Evolutionary conservation across 35 echinoderm and acorn worm species (phyloP), one percentile per base, ranked within the genome.

Genomic region (Hemicentrotus pulcherrimus): DNA sequence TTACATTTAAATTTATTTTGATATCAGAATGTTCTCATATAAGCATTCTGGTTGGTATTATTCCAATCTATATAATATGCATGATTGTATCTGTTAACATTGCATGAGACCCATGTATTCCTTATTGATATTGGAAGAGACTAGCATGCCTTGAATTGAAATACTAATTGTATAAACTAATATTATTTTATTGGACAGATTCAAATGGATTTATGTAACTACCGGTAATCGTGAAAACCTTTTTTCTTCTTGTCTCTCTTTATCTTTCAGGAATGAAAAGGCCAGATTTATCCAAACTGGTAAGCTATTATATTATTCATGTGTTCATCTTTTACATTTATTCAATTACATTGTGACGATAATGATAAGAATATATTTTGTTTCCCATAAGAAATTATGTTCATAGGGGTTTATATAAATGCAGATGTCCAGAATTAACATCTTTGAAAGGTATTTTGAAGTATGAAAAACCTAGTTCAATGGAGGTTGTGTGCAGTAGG

Each of bases 211-310:
- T 11, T 55, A 55, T 55, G 8, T 55, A 55, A 55, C 9, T 55
- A 50, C 13, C 48, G 48, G 48, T 50, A 41, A 41, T 41, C 35
- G 3, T 41, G 35, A 90, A 45, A 60, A 14, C 92, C 28, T 94
- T 88, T 41, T 41, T 86, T 88, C 4, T 33, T 85, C 45, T 28
- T 96, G 35, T 78, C 78, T 86, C 94, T 78, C 47, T 48, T 48
- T 59, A 6, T 94, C 58, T 70, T 24, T 32, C 86, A 97, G 96
- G 96, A 86, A 97, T 97, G 96, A 97, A 97, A 60, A 95, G 94
- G 85, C 96, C 96, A 71, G 96, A 97, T 86, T 85, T 97, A 33
- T 97, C 96, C 31, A 97, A 95, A 97, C 93, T 95, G 96, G 96
- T 97, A 91, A 97, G 96, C 46, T 47, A 32, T 33, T 0, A 45